Conservation (phyloP, 1,140 invertebrate genomes). For the Panulirus ornatus region DNA sequence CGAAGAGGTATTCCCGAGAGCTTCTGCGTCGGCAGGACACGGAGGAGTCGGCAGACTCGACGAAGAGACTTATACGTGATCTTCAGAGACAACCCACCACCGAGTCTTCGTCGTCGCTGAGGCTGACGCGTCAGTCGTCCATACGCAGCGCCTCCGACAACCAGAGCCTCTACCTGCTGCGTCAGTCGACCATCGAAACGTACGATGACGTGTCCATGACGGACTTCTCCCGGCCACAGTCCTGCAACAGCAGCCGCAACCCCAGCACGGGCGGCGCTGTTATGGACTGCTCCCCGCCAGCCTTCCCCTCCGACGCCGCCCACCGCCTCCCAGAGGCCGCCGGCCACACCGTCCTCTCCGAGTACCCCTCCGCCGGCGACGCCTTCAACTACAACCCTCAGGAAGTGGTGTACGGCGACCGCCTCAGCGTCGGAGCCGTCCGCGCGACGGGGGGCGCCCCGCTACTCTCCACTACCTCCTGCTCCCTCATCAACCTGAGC, state of each 20-base stretch:
- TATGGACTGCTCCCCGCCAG: slow-evolving; percentile 44
- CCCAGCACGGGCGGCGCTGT: slow-evolving; percentile 58
- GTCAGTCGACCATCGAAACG: slow-evolving; percentile 73
- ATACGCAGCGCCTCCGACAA: slow-evolving; percentile 73
- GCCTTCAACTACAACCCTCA: slow-evolving; percentile 29
- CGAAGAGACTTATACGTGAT: slow-evolving; percentile 60
- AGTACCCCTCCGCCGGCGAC: slow-evolving; percentile 26
- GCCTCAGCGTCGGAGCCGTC: slow-evolving; percentile 49
- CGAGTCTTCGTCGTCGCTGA: slow-evolving; percentile 71
- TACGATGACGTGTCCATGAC: slow-evolving; percentile 74
- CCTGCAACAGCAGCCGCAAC: slow-evolving; percentile 70
- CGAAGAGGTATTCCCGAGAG: slow-evolving; percentile 71
- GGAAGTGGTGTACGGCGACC: slow-evolving; percentile 62
- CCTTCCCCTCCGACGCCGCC: slow-evolving; percentile 60
- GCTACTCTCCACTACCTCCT: slow-evolving; percentile 71
- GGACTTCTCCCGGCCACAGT: slow-evolving; percentile 74
- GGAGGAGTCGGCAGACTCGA: slow-evolving; percentile 70
- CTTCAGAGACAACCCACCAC: slow-evolving; percentile 72
- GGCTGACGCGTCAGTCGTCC: slow-evolving; percentile 73
- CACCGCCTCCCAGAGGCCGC: slow-evolving; percentile 27
- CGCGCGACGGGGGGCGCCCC: slow-evolving; percentile 61
- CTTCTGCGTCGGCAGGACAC: slow-evolving; percentile 71
- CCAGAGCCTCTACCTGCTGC: slow-evolving; percentile 73
- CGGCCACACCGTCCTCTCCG: slow-evolving; percentile 51
- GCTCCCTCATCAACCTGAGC: slow-evolving; percentile 74